These are phyloP conservation scores for Lasioglossum leucozonium DNA, from an alignment of 2,888 invertebrate genomes.

Conservation along the genomic window DNA sequence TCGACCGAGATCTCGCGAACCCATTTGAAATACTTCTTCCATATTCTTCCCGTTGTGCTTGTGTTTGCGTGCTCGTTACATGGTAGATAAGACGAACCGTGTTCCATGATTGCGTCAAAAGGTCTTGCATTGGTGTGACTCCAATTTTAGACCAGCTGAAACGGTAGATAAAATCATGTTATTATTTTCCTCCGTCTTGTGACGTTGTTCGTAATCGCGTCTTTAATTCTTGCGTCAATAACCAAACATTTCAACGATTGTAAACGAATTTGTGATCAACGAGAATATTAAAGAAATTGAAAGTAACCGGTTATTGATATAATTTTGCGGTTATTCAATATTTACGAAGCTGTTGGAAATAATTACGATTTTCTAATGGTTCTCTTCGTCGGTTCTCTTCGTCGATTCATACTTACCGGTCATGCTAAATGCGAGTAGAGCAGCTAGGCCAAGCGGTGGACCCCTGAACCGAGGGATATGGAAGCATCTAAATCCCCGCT, in stretches of 20 bases:
- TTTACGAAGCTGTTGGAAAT: background rate
- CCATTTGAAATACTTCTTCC: slow-evolving; percentile 72
- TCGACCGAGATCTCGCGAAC: slow-evolving; percentile 90
- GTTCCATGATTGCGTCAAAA: background rate
- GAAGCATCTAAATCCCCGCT: background rate
- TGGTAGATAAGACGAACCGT: background rate
- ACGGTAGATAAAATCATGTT: background rate
- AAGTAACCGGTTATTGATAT: no score
- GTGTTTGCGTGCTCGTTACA: background rate
- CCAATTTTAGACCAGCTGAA: background rate
- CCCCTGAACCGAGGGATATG: background rate
- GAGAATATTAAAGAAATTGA: no score
- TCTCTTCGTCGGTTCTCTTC: background rate
- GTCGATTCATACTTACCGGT: background rate
- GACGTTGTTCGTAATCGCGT: background rate
- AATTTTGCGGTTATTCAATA: background rate
- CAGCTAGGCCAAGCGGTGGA: background rate
- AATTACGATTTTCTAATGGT: no score
- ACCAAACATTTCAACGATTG: no score
- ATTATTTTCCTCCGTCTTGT: background rate
- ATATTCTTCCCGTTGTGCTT: background rate
- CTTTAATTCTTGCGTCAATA: background rate
- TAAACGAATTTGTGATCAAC: no score
- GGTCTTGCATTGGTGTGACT: background rate
- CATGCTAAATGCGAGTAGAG: background rate